phyloP scores from a whole-genome alignment of 1,140 invertebrate species.

The Argopecten irradians region DNA sequence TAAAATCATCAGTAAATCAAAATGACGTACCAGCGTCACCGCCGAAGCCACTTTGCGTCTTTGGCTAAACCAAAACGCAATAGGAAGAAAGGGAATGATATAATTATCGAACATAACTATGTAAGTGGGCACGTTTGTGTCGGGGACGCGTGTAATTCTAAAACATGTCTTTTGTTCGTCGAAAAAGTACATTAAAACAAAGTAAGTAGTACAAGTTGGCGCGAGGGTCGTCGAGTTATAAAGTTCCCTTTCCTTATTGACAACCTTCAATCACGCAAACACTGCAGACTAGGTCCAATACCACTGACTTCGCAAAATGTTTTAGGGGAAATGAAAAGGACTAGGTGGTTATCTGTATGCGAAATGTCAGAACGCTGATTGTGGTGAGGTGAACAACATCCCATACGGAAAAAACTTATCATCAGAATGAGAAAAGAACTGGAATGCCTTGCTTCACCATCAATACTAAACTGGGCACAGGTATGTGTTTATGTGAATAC shows the following conservation, averaged over 20 bases:
- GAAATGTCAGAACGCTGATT: not conserved
- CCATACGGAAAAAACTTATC: slow-evolving; percentile 22
- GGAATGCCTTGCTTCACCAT: slow-evolving; percentile 36
- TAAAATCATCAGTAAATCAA: too few species aligned
- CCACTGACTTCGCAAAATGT: slow-evolving; percentile 27
- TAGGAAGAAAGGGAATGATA: too few species aligned
- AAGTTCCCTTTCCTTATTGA: slow-evolving; percentile 10
- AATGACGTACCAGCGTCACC: too few species aligned
- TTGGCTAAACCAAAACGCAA: too few species aligned
- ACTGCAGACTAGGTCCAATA: slow-evolving; percentile 33
- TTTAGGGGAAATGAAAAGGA: slow-evolving; percentile 32
- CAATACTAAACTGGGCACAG: slow-evolving; percentile 38
- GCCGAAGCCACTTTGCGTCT: too few species aligned
- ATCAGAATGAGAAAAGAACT: not conserved
- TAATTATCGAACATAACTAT: too few species aligned
- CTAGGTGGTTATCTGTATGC: slow-evolving; percentile 30
- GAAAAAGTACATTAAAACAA: too few species aligned
- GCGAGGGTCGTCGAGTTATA: not conserved
- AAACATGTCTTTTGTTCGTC: too few species aligned
- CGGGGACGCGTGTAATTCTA: too few species aligned
- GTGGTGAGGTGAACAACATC: slow-evolving; percentile 1
- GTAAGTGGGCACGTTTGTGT: too few species aligned
- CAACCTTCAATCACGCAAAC: slow-evolving; percentile 5
- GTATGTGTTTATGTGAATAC: not conserved
- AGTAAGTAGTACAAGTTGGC: not conserved